Base-by-base conservation (phyloP, 2,797 vertebrate genomes). In the Tragopan temminckii region DNA sequence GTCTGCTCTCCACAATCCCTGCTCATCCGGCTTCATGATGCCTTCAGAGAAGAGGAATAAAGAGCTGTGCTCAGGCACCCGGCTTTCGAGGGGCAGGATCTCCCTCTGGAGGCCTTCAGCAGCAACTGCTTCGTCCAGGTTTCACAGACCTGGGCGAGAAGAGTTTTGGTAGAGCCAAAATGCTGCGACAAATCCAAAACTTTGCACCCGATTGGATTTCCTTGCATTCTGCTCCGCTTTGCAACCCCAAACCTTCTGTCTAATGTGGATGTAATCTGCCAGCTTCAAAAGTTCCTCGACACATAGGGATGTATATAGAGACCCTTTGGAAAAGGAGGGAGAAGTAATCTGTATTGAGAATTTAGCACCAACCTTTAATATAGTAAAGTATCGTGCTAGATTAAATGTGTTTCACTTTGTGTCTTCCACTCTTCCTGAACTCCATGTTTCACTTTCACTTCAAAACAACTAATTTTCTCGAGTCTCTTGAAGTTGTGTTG, bases 81-180 rank as follows among this genome's bases (percentile, higher is more conserved):
- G 7, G 20, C 25, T 67, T 90, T 80, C 45, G 29, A 23, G 6
- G 66, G 69, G 85, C 85, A 78, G 87, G 58, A 53, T 92, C 96
- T 80, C 96, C 95, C 92, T 75, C 95, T 92, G 79, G 71, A 94
- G 95, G 92, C 45, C 45, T 89, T 38, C 72, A 62, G 0, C 36
- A 64, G 91, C 62, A 87, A 68, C 53, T 89, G 89, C 89, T 13
- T 10, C 64, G 45, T 48, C 59, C 63, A 13, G 13, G 7, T n/a
- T 35, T 67, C 67, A 43, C 5, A 36, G 11, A 25, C 21, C 46
- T 11, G 33, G 2, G 14, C 15, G 9, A 48, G 38, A 55, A 33
- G 11, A n/a, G 11, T 19, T 62, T 5, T 2, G 31, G 38, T 10
- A 24, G 20, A 55, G 7, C 10, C 11, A 52, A 88, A 64, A 35